These are phyloP conservation scores for Phortica variegata DNA, from an alignment of 1,140 invertebrate species.

Conservation along the genomic window DNA sequence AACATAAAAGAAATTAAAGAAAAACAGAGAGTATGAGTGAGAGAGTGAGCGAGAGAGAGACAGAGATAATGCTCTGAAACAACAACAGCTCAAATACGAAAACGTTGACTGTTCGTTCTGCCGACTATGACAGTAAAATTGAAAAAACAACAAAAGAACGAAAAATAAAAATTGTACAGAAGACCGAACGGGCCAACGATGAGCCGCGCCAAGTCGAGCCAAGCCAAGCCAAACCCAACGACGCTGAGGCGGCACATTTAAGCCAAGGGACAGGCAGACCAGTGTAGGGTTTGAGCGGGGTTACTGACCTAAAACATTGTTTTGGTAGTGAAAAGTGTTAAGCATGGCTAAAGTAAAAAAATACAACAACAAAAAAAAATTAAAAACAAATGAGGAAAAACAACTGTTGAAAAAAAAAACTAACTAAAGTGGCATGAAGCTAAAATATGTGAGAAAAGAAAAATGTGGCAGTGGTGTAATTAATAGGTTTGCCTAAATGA, in stretches of 20 bases:
- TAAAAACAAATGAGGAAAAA: too few species aligned
- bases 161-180: constrained; percentile 4
- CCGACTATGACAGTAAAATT: constrained; percentile 33
- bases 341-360: constrained; percentile 21
- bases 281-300: constrained; percentile 10
- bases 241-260: too few species aligned
- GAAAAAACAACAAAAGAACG: constrained; percentile 20
- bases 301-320: constrained; percentile 34
- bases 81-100: too few species aligned
- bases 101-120: constrained; percentile 27
- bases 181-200: not conserved
- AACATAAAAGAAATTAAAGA: not conserved
- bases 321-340: constrained; percentile 35
- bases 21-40: too few species aligned
- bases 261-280: constrained; percentile 1
- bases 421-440: not conserved
- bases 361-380: constrained; percentile 11
- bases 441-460: constrained; percentile 5
- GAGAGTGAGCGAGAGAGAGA: too few species aligned
- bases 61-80: too few species aligned
- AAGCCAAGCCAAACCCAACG: too few species aligned
- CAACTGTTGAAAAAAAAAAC: constrained; percentile 1
- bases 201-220: not conserved
- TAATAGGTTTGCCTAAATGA: constrained; percentile 18
- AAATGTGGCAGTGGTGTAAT: constrained; percentile 8